Conservation (phyloP, 2,113 vertebrate genomes). For the Carassius carassius region DNA sequence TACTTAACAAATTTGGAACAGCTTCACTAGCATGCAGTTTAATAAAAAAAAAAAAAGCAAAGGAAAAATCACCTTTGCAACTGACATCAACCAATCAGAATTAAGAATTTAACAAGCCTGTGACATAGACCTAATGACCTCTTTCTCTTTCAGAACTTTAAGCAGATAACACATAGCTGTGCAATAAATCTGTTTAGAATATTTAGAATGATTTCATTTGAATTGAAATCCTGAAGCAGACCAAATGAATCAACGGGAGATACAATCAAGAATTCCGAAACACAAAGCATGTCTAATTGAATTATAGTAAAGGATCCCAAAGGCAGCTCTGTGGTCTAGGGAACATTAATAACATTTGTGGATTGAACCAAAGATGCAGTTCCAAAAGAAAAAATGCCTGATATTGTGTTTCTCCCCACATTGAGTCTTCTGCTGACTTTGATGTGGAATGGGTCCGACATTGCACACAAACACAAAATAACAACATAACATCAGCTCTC, state of each 20-base stretch:
- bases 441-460: neutral
- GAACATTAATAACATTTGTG: slow-evolving; percentile 3
- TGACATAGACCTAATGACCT: neutral
- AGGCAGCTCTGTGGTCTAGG: neutral
- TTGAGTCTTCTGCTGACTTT: slow-evolving; percentile 27
- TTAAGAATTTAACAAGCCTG: neutral
- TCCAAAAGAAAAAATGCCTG: neutral
- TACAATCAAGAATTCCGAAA: neutral
- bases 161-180: neutral
- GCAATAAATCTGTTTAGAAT: neutral
- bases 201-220: neutral
- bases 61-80: neutral
- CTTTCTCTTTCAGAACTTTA: neutral
- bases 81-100: neutral
- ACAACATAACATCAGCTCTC: slow-evolving; percentile 74
- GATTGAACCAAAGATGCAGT: slow-evolving; percentile 5
- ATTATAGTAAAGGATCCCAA: neutral
- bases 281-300: slow-evolving; percentile 2
- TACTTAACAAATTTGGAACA: neutral
- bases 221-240: neutral
- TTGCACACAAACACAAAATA: slow-evolving; percentile 69
- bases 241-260: neutral
- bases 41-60: neutral
- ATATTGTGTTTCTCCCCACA: slow-evolving; percentile 5
- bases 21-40: neutral